Evolutionary conservation across 35 echinoderm and acorn worm species (phyloP), one percentile per base, ranked within the genome.

Genomic region (Amphiura filiformis): DNA sequence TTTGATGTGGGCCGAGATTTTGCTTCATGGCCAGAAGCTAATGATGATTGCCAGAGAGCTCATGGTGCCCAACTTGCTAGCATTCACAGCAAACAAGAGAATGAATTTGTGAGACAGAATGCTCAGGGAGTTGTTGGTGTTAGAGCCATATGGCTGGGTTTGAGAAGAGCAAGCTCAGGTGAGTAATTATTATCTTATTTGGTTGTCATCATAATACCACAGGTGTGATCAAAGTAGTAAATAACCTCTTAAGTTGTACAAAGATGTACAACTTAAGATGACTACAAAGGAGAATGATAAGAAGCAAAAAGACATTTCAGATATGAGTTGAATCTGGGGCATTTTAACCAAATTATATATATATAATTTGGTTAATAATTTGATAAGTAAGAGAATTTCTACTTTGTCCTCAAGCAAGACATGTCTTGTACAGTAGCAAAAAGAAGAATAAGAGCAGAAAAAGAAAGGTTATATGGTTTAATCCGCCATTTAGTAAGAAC

Each of bases 11-110:
- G 39, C 37, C 33, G 34, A 0, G 77, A 76, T 57, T 84, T 91
- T 15, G 82, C 76, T 1, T 88, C 89, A 36, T 99, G 90, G 82
- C 86, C 83, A 26, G 84, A 89, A 39, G 96, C 96, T 31, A 80
- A 92, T 61, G 76, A 83, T 26, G 78, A 76, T 75, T 99, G 92
- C 61, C 64, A 89, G 39, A 39, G 81, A 2, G 35, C 38, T 4
- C 83, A 86, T 26, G 93, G 87, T 3, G 89, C 86, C 0, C 77
- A 94, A 26, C 80, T 99, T 31, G 93, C 86, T 37, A 94, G 92
- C 44, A 92, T 99, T 32, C 96, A 99, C 75, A 87, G 77, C 22
- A 57, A 88, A 18, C 86, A 89, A 86, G 96, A 99, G 80, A 99
- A 92, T 34, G 65, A 92, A 42, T 84, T 99, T 80, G 87, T 99